Conservation (phyloP, 1,140 invertebrate species). For the Drosophila mojavensis region DNA sequence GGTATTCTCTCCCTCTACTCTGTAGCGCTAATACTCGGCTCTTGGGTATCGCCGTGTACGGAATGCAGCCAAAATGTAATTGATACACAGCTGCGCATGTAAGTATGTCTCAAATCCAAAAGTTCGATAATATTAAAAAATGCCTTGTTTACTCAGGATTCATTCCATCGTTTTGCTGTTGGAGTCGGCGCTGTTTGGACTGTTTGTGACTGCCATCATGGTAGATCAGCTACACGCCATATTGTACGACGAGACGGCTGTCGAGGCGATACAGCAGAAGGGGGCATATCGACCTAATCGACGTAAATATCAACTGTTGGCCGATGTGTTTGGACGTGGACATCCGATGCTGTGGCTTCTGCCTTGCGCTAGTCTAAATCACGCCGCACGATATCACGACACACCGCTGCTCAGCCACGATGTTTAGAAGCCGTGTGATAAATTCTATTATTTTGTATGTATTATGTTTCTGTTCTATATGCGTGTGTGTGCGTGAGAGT, state of each 20-base stretch:
- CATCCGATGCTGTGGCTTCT: conserved; percentile 88
- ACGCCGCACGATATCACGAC: conserved; percentile 85
- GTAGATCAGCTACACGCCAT: conserved; percentile 95
- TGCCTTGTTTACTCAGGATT: conserved; percentile 85
- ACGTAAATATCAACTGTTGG: conserved; percentile 88
- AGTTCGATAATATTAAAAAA: not conserved
- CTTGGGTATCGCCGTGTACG: conserved; percentile 90
- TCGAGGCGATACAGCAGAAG: conserved; percentile 91
- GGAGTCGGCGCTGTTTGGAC: conserved; percentile 93
- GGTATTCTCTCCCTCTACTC: conserved; percentile 89
- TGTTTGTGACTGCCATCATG: conserved; percentile 95
- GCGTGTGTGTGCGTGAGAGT: not conserved
- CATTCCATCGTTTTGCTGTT: conserved; percentile 93
- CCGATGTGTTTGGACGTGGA: conserved; percentile 92
- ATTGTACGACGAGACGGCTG: conserved; percentile 88
- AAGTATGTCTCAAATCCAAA: conserved; percentile 80
- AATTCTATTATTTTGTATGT: conserved; percentile 9
- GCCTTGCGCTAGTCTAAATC: conserved; percentile 86
- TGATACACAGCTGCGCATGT: conserved; percentile 91
- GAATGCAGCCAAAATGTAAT: conserved; percentile 88
- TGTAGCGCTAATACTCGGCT: conserved; percentile 88
- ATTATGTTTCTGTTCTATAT: conserved; percentile 16
- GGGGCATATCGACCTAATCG: conserved; percentile 88
- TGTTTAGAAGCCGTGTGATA: conserved; percentile 81
- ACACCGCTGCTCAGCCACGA: conserved; percentile 86